Evolutionary conservation across 2,797 vertebrate species (phyloP).

Genomic region (Mus caroli): DNA sequence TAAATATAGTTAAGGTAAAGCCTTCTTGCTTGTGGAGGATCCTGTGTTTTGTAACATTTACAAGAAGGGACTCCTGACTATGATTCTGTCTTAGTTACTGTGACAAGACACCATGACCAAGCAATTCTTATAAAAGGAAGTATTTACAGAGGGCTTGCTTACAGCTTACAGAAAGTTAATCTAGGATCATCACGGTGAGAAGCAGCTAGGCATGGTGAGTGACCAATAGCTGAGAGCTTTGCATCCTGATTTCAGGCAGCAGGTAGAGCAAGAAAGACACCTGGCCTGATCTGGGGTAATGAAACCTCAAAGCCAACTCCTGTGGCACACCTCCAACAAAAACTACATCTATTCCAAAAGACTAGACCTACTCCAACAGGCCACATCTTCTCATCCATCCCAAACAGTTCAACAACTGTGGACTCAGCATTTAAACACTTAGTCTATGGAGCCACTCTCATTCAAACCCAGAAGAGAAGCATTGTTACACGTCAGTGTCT

Average conservation of each 20-base stretch:
- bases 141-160: not conserved
- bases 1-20: not conserved
- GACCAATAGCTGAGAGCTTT: not conserved
- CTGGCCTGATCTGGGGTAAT: not conserved
- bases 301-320: not conserved
- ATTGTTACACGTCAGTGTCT: not conserved
- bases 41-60: not conserved
- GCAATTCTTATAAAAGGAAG: not conserved
- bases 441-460: not conserved
- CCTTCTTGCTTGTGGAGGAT: not conserved
- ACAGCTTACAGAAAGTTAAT: not conserved
- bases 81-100: not conserved
- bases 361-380: no score
- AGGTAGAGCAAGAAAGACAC: not conserved
- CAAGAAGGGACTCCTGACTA: not conserved
- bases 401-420: not conserved
- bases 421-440: not conserved
- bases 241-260: not conserved
- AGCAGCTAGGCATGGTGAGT: no score
- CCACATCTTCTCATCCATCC: not conserved
- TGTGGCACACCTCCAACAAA: not conserved
- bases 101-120: not conserved
- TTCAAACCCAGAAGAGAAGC: not conserved
- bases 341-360: not conserved
- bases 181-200: not conserved